These are phyloP conservation scores for Lutraria lutraria DNA, from an alignment of 2,888 invertebrate genomes.

Conservation along the genomic window DNA sequence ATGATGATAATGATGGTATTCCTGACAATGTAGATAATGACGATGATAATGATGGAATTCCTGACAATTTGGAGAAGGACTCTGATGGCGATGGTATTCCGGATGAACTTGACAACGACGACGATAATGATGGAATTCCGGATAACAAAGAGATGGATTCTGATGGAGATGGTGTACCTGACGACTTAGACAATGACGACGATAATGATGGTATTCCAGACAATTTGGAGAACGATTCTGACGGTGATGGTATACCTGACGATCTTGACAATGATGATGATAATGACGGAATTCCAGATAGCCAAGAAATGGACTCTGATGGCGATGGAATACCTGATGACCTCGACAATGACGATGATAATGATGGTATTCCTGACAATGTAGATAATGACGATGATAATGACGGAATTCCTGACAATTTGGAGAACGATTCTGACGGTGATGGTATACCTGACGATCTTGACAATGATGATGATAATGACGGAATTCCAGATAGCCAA, in stretches of 20 bases:
- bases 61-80: constrained; percentile 74
- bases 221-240: constrained; percentile 77
- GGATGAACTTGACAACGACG: constrained; percentile 78
- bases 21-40: constrained; percentile 78
- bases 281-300: constrained; percentile 84
- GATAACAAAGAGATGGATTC: constrained; percentile 80
- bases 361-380: constrained; percentile 79
- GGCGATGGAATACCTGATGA: constrained; percentile 77
- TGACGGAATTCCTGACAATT: constrained; percentile 79
- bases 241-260: constrained; percentile 85
- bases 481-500: constrained; percentile 79
- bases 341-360: constrained; percentile 80
- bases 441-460: constrained; percentile 75
- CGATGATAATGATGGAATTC: constrained; percentile 82
- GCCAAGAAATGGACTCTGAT: constrained; percentile 80
- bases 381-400: constrained; percentile 76
- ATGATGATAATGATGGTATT: constrained; percentile 84
- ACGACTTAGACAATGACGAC: constrained; percentile 78
- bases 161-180: constrained; percentile 84
- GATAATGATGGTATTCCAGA: constrained; percentile 81
- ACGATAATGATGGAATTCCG: constrained; percentile 84
- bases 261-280: constrained; percentile 81
- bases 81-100: constrained; percentile 85
- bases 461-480: constrained; percentile 81
- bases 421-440: constrained; percentile 76